phyloP scores from a whole-genome alignment of 2,113 vertebrate species.

The Notothenia coriiceps region DNA sequence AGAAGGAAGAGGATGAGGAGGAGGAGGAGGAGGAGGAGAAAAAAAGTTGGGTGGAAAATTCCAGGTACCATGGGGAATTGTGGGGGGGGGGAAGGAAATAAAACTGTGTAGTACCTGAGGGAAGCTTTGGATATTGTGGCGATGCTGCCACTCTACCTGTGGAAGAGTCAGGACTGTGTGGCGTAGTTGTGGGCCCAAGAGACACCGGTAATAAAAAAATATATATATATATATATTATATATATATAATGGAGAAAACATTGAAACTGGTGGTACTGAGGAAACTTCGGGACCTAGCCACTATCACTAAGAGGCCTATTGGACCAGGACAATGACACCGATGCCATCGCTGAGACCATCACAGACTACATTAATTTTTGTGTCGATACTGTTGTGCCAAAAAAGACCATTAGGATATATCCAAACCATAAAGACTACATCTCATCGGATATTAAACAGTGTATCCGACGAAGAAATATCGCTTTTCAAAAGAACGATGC shows the following conservation, averaged over 20 bases:
- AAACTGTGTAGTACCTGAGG: slow-evolving; percentile 13
- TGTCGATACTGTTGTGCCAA: too few species aligned
- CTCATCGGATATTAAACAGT: too few species aligned
- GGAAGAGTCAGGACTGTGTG: neutral
- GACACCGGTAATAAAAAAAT: neutral
- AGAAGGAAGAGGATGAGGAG: slow-evolving; percentile 22
- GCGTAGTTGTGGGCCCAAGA: neutral
- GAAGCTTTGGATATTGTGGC: slow-evolving; percentile 7
- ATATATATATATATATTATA: too few species aligned
- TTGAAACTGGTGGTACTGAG: slow-evolving; percentile 1
- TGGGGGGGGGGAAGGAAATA: neutral
- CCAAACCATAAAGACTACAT: too few species aligned
- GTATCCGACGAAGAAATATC: too few species aligned
- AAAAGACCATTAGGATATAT: too few species aligned
- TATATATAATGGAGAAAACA: slow-evolving; percentile 8
- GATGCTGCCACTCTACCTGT: neutral
- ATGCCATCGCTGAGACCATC: too few species aligned
- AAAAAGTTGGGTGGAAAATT: slow-evolving; percentile 23
- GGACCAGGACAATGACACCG: neutral
- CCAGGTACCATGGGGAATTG: slow-evolving; percentile 40
- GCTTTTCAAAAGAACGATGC: too few species aligned
- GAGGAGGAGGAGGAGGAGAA: too few species aligned
- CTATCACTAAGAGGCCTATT: slow-evolving; percentile 1
- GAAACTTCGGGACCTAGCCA: slow-evolving; percentile 8
- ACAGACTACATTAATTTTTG: too few species aligned